Evolutionary conservation across 2,113 vertebrate genomes (phyloP).

Genomic region (Pelmatolapia mariae): DNA sequence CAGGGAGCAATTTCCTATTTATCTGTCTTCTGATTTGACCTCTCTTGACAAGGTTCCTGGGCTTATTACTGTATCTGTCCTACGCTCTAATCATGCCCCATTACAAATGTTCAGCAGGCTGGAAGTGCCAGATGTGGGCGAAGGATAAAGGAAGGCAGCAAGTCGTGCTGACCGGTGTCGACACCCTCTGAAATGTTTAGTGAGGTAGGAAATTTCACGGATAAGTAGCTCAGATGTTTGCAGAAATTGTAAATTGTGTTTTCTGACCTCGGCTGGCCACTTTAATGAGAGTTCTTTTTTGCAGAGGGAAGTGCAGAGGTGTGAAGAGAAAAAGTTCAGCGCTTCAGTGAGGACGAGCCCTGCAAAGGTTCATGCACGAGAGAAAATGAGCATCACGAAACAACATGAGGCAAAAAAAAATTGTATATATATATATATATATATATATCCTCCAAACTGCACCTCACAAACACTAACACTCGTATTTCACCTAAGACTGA

Average conservation of each 20-base stretch:
- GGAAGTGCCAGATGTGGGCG: slow-evolving; percentile 47
- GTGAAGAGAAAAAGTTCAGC: not conserved
- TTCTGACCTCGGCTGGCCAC: slow-evolving; percentile 2
- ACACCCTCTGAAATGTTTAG: not conserved
- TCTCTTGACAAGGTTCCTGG: slow-evolving; percentile 67
- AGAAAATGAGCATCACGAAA: not conserved
- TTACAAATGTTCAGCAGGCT: slow-evolving; percentile 61
- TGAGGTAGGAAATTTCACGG: slow-evolving; percentile 9
- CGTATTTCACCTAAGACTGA: not conserved
- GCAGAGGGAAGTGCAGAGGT: not conserved
- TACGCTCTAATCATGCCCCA: slow-evolving; percentile 58
- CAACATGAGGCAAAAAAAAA: not conserved
- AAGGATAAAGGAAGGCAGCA: not conserved
- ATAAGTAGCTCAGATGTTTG: slow-evolving; percentile 43
- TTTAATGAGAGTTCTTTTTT: slow-evolving; percentile 26
- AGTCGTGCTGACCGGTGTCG: not conserved
- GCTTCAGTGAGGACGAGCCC: not conserved
- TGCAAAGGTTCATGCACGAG: not conserved
- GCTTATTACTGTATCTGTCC: slow-evolving; percentile 61
- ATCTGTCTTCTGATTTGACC: slow-evolving; percentile 71
- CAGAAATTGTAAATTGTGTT: slow-evolving; percentile 20
- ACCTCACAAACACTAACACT: not conserved
- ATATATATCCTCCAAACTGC: not conserved
- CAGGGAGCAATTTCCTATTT: slow-evolving; percentile 72
- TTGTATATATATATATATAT: not conserved